phyloP scores from a whole-genome alignment of 2,797 vertebrate species.

The Phataginus tricuspis region DNA sequence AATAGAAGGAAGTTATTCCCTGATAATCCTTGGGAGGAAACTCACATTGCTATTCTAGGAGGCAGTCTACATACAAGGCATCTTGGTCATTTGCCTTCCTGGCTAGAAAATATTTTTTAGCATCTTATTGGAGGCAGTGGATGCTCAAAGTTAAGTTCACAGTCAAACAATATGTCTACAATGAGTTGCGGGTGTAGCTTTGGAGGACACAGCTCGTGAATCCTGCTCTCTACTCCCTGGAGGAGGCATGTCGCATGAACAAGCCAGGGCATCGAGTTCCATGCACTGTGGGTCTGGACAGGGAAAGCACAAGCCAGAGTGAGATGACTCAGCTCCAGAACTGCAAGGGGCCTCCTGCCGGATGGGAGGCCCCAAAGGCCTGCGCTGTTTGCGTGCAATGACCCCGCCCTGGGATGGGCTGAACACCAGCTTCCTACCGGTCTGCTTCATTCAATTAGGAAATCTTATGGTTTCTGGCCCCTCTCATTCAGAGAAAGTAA shows the following conservation, averaged over 20 bases:
- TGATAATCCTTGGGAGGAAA: background rate
- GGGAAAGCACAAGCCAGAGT: background rate
- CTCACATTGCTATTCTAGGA: background rate
- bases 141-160: background rate
- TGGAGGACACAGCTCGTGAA: conserved; percentile 94
- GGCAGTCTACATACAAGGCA: background rate
- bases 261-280: conserved; percentile 62
- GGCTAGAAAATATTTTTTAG: background rate
- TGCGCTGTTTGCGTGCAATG: background rate
- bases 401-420: background rate
- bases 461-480: background rate
- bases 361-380: background rate
- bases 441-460: background rate
- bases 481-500: background rate
- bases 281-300: background rate
- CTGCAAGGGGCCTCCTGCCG: too few relatives aligned
- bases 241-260: conserved; percentile 86
- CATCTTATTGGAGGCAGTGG: background rate
- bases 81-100: background rate
- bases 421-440: background rate
- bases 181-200: background rate
- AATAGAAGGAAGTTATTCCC: background rate
- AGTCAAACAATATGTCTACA: background rate
- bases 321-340: background rate
- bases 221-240: conserved; percentile 91